phyloP scores from a whole-genome alignment of 2,113 vertebrate genomes.

The Oncorhynchus mykiss region DNA sequence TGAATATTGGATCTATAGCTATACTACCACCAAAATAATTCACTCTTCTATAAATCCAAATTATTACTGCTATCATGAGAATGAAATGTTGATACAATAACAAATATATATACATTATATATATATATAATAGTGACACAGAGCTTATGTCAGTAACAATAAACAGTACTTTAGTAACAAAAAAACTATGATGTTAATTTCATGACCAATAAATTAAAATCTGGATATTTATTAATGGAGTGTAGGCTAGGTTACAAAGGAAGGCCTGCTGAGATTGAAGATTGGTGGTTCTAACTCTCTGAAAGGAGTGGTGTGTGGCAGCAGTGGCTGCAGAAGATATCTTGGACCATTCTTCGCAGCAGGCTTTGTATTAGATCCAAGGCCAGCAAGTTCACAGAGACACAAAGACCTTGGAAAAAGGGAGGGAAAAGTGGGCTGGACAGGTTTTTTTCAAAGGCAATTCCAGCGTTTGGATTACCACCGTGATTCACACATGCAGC shows the following conservation, averaged over 20 bases:
- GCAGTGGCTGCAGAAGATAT: conserved; percentile 36
- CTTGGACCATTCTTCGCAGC: conserved; percentile 53
- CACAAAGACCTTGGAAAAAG: conserved; percentile 53
- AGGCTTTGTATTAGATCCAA: conserved; percentile 69
- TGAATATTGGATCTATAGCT: not conserved
- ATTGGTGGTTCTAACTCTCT: conserved; percentile 15
- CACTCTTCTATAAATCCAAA: not conserved
- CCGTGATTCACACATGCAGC: conserved; percentile 25
- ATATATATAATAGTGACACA: not conserved
- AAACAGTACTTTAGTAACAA: not conserved
- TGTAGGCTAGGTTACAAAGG: conserved; percentile 40
- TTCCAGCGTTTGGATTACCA: conserved; percentile 39
- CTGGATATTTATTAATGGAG: conserved; percentile 24
- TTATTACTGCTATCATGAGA: not conserved
- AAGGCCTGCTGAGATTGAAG: conserved; percentile 23
- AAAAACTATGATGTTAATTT: not conserved
- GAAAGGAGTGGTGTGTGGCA: conserved; percentile 38
- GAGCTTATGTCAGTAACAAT: not conserved
- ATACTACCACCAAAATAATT: not conserved
- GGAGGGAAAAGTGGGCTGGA: conserved; percentile 60
- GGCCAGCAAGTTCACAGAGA: conserved; percentile 62
- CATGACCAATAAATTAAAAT: conserved; percentile 21
- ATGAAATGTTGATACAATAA: not conserved
- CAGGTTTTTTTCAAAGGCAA: conserved; percentile 62
- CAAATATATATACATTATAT: not conserved